These are phyloP conservation scores for Elephas maximus DNA, from an alignment of 2,113 vertebrate species.

Conservation along the genomic window DNA sequence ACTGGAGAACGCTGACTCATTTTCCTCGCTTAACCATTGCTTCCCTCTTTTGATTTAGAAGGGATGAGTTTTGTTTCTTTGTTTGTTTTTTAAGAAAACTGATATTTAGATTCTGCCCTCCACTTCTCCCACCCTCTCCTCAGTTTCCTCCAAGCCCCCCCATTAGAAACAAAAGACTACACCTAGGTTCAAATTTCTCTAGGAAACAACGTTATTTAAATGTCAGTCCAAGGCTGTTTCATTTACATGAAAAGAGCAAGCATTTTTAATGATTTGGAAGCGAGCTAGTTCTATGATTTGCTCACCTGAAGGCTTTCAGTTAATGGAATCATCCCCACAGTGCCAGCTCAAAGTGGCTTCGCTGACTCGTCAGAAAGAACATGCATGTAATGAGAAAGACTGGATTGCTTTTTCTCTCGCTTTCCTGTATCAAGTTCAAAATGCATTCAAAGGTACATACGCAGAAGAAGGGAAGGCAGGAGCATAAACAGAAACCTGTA, in stretches of 20 bases:
- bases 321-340: too few relatives aligned
- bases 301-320: neutral
- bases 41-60: neutral
- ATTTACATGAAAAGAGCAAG: neutral
- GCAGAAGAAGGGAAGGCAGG: neutral
- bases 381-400: neutral
- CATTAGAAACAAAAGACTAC: neutral
- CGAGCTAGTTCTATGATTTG: neutral
- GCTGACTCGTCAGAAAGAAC: neutral
- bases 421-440: neutral
- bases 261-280: neutral
- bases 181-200: neutral
- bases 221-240: neutral
- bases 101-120: neutral
- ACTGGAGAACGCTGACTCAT: neutral
- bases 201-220: neutral
- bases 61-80: neutral
- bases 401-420: neutral
- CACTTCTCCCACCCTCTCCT: neutral
- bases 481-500: neutral
- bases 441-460: neutral
- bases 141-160: too few relatives aligned
- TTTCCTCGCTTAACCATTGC: neutral
- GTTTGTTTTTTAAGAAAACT: neutral
- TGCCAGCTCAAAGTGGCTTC: accelerated